Conservation (phyloP, 2,113 vertebrate species). For the Paraplagusia blochii region DNA sequence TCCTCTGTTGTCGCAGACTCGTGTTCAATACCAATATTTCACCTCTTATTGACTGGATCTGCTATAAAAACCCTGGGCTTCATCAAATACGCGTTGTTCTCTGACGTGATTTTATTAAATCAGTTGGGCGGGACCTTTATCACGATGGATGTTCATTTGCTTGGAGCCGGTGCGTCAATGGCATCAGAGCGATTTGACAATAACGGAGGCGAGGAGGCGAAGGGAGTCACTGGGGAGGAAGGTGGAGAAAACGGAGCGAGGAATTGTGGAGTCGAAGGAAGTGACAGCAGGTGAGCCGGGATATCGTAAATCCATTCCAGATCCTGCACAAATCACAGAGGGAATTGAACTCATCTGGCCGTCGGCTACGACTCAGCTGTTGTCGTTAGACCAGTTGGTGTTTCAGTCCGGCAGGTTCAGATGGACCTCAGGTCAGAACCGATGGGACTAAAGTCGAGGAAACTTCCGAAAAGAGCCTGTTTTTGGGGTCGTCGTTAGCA, state of each 20-base stretch:
- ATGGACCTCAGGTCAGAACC: constrained; percentile 23
- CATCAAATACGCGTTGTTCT: constrained; percentile 29
- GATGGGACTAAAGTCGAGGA: constrained; percentile 17
- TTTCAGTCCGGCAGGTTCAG: constrained; percentile 34
- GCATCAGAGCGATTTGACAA: not conserved
- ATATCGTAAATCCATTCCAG: constrained; percentile 28
- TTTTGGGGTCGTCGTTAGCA: no score
- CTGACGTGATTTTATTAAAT: constrained; percentile 39
- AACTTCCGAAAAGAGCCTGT: no score
- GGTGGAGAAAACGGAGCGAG: not conserved
- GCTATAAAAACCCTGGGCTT: constrained; percentile 2
- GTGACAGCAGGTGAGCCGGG: constrained; percentile 14
- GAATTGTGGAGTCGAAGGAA: not conserved
- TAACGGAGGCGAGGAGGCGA: not conserved
- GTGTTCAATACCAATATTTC: no score
- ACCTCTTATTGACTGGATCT: constrained; percentile 2
- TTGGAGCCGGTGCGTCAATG: constrained; percentile 24
- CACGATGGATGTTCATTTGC: constrained; percentile 43
- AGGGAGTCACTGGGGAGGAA: not conserved
- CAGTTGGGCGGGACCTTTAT: constrained; percentile 32
- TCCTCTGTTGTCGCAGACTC: no score
- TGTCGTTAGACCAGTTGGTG: constrained; percentile 46
- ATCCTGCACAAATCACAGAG: constrained; percentile 13
- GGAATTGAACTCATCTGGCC: constrained; percentile 27
- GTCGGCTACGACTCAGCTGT: constrained; percentile 38